A percentile compares a stretch with the other conserved stretches of the same genome.
Conservation (phyloP, 2,797 vertebrate genomes). For the Malacoctenus gilli region DNA sequence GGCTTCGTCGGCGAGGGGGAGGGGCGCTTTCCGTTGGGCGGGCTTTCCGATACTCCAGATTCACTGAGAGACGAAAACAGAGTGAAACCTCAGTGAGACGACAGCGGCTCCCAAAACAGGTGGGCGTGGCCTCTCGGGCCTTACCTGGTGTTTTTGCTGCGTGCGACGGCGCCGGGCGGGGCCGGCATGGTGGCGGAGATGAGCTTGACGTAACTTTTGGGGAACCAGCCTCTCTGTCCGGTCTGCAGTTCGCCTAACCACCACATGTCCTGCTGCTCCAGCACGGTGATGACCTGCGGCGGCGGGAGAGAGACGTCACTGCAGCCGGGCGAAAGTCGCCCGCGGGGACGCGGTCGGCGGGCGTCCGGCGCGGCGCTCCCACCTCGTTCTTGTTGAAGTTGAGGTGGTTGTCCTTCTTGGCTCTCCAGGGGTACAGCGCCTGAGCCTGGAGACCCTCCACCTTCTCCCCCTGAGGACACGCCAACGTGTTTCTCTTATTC, state of each 20-base stretch:
- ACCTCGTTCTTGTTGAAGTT: conserved; percentile 98
- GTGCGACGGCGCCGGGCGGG: conserved; percentile 56
- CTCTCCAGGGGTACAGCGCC: conserved; percentile 97
- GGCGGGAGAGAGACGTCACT: too few relatives aligned
- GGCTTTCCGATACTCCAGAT: conserved; percentile 90
- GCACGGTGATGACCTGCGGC: conserved; percentile 88
- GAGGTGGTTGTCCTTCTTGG: conserved; percentile 98
- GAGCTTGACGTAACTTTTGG: conserved; percentile 98
- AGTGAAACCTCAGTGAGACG: too few relatives aligned
- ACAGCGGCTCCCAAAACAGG: too few relatives aligned
- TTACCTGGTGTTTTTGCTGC: conserved; percentile 89
- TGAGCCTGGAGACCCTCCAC: conserved; percentile 98
- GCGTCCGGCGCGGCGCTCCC: too few relatives aligned
- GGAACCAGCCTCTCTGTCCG: conserved; percentile 97
- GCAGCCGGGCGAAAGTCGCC: too few relatives aligned
- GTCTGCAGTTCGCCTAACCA: conserved; percentile 97
- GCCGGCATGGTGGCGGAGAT: conserved; percentile 82
- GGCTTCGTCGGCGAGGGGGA: conserved; percentile 91
- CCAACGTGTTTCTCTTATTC: too few relatives aligned
- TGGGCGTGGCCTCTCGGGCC: neutral
- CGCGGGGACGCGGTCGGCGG: too few relatives aligned
- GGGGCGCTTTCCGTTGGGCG: conserved; percentile 91
- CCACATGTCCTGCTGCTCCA: conserved; percentile 99
- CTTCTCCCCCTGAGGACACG: conserved; percentile 98
- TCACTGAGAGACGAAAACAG: conserved; percentile 74